A percentile compares a stretch with the other conserved stretches of the same genome.
Conservation (phyloP, 2,888 invertebrate species). For the Cephalotes varians region DNA sequence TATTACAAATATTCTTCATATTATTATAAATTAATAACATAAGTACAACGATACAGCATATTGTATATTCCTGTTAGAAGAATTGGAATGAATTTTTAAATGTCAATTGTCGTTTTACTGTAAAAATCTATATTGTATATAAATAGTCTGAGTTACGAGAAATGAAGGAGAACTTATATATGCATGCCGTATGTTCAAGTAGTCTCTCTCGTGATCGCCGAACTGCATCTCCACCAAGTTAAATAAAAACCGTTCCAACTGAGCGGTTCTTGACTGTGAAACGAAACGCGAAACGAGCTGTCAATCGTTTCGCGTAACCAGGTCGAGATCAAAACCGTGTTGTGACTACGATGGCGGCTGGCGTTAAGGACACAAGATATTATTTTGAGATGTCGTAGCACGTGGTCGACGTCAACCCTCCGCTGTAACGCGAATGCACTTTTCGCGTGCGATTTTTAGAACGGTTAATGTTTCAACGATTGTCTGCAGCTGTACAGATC, state of each 20-base stretch:
- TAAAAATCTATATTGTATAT: neutral
- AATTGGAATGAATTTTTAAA: neutral
- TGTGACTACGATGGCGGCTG: conserved; percentile 37
- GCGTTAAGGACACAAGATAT: conserved; percentile 54
- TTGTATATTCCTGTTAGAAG: neutral
- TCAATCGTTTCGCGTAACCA: conserved; percentile 62
- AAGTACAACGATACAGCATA: neutral
- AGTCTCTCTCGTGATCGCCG: neutral
- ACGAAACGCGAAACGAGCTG: conserved; percentile 16
- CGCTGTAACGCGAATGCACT: neutral
- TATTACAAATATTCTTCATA: neutral
- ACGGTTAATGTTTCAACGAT: neutral
- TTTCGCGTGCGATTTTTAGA: conserved; percentile 9
- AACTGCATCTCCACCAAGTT: neutral
- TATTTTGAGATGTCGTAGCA: conserved; percentile 66
- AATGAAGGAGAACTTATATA: neutral
- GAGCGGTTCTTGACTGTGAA: conserved; percentile 12
- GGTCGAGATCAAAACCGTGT: conserved; percentile 62
- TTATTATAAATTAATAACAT: neutral
- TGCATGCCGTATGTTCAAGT: neutral
- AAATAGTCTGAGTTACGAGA: neutral
- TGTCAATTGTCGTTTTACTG: neutral
- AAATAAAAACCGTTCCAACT: conserved; percentile 2
- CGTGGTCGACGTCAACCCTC: conserved; percentile 53
- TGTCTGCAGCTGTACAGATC: neutral